These are phyloP conservation scores for Opisthograptis luteolata DNA, from an alignment of 2,888 invertebrate genomes.

Conservation along the genomic window DNA sequence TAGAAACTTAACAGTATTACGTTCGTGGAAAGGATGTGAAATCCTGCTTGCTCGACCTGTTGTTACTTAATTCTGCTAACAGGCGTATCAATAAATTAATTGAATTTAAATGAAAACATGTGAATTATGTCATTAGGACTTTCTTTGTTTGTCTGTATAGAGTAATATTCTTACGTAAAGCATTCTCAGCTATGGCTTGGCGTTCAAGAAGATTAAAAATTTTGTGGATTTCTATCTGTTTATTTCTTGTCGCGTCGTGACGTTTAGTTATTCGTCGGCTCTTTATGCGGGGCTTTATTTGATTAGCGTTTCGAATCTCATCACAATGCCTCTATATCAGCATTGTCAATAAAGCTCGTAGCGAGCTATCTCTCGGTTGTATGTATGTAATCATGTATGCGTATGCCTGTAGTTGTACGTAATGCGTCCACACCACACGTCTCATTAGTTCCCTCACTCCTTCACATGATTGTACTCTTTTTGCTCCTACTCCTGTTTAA, in stretches of 20 bases:
- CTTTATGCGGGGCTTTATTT: conserved; percentile 41
- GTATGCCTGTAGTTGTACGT: conserved; percentile 6
- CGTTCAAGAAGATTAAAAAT: background rate
- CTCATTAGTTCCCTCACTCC: conserved; percentile 63
- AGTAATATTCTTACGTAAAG: conserved; percentile 16
- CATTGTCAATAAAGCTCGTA: conserved; percentile 1
- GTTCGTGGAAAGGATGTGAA: conserved; percentile 41
- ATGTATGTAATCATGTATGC: background rate
- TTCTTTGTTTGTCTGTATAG: conserved; percentile 15
- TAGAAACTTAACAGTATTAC: conserved; percentile 27
- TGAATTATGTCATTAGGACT: conserved; percentile 27
- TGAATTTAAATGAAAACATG: conserved; percentile 33
- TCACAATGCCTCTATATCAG: background rate
- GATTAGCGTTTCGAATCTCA: conserved; percentile 50
- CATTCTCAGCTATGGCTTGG: conserved; percentile 1
- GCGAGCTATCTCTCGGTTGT: conserved; percentile 5
- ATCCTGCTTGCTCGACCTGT: conserved; percentile 33
- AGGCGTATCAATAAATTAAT: conserved; percentile 24
- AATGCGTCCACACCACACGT: conserved; percentile 31
- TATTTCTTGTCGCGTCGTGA: conserved; percentile 7
- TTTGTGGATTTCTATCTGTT: conserved; percentile 7
- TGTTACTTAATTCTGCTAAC: conserved; percentile 27
- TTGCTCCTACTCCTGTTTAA: conserved; percentile 63
- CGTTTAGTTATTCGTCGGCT: conserved; percentile 33
- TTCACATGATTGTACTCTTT: conserved; percentile 54